Base-by-base conservation (phyloP, 1,140 invertebrate genomes). In the Drosophila tropicalis region DNA sequence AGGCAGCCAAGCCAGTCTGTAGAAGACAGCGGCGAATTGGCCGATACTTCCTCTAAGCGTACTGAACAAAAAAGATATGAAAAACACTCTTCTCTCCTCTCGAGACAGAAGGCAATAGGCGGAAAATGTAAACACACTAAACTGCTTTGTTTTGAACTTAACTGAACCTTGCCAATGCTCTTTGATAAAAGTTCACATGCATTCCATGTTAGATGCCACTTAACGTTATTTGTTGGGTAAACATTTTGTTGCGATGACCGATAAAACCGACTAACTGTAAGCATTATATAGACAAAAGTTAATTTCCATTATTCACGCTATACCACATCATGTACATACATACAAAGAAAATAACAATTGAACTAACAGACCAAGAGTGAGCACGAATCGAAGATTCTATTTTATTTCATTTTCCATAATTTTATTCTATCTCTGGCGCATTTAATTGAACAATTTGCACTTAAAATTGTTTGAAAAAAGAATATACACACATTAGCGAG, bases 1-100 rank as follows among this genome's bases (percentile, higher is more conserved):
- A 83, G 72, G 62, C 78, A 29, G 67, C 71, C 79, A 25, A 29
- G 67, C 71, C 79, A 25, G 22, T 3, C 79, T 74, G 69, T 61
- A 41, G 68, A 68, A 74, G 55, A 62, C 66, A 64, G 62, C 40
- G 40, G 47, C 73, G 65, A 82, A 69, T 54, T 66, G 62, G 61
- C 67, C 57, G n/a, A 70, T 54, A 22, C 29, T 55, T 17, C 56
- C 44, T 29, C 29, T 29, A 29, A 29, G 41, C 40, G 47, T 70
- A 32, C 36, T 15, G 47, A 60, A 68, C 55, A 44, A 70, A 60
- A 22, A 60, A 19, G 32, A 32, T 44, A 56, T 60, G 54, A 32
- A 34, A 57, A 75, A 62, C 34, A 17, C 5, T 7, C 17, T 34
- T 6, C n/a, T 13, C n/a, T 29, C 29, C 5, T 5, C 10, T 13